Percentiles rank a stretch among this genome's conserved stretches.
These are phyloP conservation scores for Latrodectus elegans DNA, from an alignment of 2,888 invertebrate species.

Conservation along the genomic window DNA sequence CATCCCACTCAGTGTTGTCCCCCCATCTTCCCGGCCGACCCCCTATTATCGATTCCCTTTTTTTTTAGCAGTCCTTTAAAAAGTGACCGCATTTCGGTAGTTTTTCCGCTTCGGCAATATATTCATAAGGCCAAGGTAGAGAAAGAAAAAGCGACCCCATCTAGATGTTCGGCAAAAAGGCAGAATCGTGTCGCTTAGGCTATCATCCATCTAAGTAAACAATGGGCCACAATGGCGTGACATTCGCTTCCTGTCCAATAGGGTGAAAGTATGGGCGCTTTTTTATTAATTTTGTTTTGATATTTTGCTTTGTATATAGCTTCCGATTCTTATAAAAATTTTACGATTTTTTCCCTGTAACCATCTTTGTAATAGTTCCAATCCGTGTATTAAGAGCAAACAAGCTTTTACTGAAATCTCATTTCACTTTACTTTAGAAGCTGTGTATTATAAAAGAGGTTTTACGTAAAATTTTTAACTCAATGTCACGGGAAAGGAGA, in stretches of 20 bases:
- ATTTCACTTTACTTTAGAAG: too few relatives aligned
- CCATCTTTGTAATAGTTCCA: not conserved
- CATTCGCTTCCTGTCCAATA: constrained; percentile 63
- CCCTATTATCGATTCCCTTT: constrained; percentile 22
- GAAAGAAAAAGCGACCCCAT: not conserved
- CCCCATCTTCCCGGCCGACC: constrained; percentile 11
- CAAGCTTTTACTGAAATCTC: not conserved
- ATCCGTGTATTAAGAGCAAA: constrained; percentile 42
- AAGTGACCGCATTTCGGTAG: constrained; percentile 64
- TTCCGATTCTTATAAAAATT: constrained; percentile 21
- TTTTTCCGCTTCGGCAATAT: constrained; percentile 62
- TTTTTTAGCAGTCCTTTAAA: constrained; percentile 56
- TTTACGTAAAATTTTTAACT: too few relatives aligned
- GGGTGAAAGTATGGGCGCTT: constrained; percentile 36
- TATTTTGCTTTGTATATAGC: constrained; percentile 20
- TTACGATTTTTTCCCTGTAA: not conserved
- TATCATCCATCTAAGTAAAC: constrained; percentile 66
- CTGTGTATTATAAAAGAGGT: too few relatives aligned
- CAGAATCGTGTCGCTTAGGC: constrained; percentile 53
- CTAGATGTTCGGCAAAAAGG: constrained; percentile 17
- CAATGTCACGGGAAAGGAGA: too few relatives aligned
- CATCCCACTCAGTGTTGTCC: constrained; percentile 43
- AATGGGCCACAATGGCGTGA: constrained; percentile 59
- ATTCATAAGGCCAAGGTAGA: constrained; percentile 40
- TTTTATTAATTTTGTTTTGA: constrained; percentile 23